Evolutionary conservation across 2,113 vertebrate genomes (phyloP), one percentile per base, ranked within the genome.

Genomic region (Cacatua alba): DNA sequence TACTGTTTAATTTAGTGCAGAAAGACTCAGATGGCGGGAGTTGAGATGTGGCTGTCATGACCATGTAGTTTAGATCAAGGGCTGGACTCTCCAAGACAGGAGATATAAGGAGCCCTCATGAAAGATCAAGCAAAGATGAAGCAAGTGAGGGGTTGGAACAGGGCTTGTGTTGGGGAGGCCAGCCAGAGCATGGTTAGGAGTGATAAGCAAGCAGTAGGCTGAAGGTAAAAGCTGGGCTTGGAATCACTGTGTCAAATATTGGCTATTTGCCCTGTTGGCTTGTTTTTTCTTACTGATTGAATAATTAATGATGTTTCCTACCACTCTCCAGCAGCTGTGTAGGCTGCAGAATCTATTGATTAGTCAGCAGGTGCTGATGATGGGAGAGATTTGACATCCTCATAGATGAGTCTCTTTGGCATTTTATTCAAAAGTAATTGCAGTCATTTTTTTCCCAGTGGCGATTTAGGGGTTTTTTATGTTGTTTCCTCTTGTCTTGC

Each of bases 241-340:
- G 46, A 64, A 16, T 33, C 41, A 3, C 24, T 1, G 1, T 53
- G 67, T 16, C 11, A 67, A 29, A 15, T 1, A 12, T 2, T 44
- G 51, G 46, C 76, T 62, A 7, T 31, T 37, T 46, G 65, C 55
- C 44, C 28, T 79, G 0, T 25, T 65, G 44, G n/a, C 24, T 86
- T 46, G 25, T 6, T 7, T 41, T 39, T 93, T 37, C 37, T 57
- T 64, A 8, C 59, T 49, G 23, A 51, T 8, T 48, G 74, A 46
- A 26, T 68, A 19, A 67, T 68, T 64, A 62, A 77, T 68, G 48
- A 9, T 17, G 11, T 68, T 12, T 46, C 52, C 72, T 51, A 23
- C 44, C 41, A 10, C 41, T 55, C 59, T 39, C 25, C 59, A 57
- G 65, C 69, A 81, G 57, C 46, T 60, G 29, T 52, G 63, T 46